Evolutionary conservation across 2,888 invertebrate species (phyloP), one percentile per base, ranked within the genome.

Genomic region (Trissolcus japonicus): DNA sequence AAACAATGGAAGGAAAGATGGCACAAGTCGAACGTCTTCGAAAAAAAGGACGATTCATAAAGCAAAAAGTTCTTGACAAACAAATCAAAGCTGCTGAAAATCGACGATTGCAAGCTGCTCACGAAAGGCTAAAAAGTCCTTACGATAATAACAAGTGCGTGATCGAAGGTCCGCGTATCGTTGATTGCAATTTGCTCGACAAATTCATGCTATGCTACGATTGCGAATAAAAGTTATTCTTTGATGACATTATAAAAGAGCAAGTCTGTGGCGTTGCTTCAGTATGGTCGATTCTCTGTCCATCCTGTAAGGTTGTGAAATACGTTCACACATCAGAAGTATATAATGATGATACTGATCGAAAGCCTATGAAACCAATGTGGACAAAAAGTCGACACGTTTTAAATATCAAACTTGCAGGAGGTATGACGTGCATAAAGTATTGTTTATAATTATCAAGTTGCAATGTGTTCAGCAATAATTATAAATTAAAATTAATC

Each of bases 21-120:
- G 19, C 19, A 19, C 25, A 25, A 25, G 25, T 25, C 0, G 0
- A 25, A 6, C 4, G 4, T 25, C 25, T 25, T 4, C 4, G 21
- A 4, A 60, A 60, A 60, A 40, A 19, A 16, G 55, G 61, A 35
- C 61, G 61, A 9, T 51, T 61, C 9, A 51, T 61, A 17, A 61
- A 61, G 51, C 29, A 61, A 61, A 61, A 51, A 17, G 50, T 61
- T 1, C 21, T 29, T 2, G 51, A 61, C 9, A 25, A 51, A 50
- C 50, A 17, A 51, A 7, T 9, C 6, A 62, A 62, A 51, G 40
- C 53, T 53, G 62, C 62, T 6, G 21, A 4, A 2, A 2, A 62
- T 53, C 62, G 43, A 1, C 16, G n/a, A 53, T 6, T 62, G 19
- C 62, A 53, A 51, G 62, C 53, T 50, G 48, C 16, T 9, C 6